Conservation (phyloP, 2,113 vertebrate genomes). For the Eonycteris spelaea region DNA sequence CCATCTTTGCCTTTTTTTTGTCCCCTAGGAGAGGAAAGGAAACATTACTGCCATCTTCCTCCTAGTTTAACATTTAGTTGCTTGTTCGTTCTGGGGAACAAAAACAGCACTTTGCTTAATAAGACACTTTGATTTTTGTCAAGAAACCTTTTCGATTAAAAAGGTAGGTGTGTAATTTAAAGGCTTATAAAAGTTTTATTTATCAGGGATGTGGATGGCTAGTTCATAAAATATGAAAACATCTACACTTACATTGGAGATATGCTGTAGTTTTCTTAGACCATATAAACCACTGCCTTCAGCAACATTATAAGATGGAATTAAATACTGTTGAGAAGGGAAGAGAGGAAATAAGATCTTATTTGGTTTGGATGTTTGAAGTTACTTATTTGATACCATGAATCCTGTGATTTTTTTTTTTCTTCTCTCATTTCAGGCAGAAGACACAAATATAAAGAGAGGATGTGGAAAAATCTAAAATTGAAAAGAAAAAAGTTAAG, state of each 20-base stretch:
- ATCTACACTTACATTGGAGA: neutral
- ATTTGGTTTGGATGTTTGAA: conserved; percentile 6
- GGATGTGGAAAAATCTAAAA: too few species aligned
- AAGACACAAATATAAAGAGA: neutral
- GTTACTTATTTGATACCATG: neutral
- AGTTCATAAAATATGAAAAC: conserved; percentile 33
- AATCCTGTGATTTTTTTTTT: neutral
- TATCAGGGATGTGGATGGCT: neutral
- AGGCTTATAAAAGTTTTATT: neutral
- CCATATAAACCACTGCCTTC: neutral
- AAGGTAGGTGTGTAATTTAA: neutral
- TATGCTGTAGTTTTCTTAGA: neutral
- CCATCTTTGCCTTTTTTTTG: neutral
- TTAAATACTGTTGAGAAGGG: neutral
- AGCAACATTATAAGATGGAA: neutral
- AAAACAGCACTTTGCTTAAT: neutral
- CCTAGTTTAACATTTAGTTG: neutral
- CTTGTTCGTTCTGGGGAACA: neutral
- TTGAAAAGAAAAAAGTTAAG: neutral
- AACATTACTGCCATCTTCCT: neutral
- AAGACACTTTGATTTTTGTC: neutral
- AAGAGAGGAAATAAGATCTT: conserved; percentile 11
- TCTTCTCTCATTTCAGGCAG: neutral
- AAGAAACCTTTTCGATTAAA: conserved; percentile 9
- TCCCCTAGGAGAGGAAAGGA: neutral